Evolutionary conservation across 1,140 invertebrate genomes (phyloP), one percentile per base, ranked within the genome.

Genomic region (Grapholita molesta): DNA sequence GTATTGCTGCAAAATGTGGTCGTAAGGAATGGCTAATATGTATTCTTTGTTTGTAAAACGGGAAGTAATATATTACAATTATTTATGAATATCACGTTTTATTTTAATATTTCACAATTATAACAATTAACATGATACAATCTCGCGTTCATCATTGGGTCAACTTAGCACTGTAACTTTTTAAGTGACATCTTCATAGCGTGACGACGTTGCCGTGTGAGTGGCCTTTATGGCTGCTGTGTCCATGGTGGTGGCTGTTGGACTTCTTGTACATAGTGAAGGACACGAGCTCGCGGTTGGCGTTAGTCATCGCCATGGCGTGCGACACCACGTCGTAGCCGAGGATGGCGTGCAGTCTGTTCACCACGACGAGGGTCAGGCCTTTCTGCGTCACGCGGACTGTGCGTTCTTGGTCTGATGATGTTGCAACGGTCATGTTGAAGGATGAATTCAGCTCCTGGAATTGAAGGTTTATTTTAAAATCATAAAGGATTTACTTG

Each of bases 251-350:
- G 24, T 85, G 80, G 9, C 72, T 68, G 61, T 84, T 79, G 3
- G 80, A 82, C 75, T 91, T 91, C 79, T 91, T 91, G 67, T 91
- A 91, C 88, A 91, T 82, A 7, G 87, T 89, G 76, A 89, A 91
- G 5, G 89, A 89, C 9, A 89, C 71, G n/a, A 90, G 78, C 70
- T 91, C 89, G 7, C 88, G 78, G 55, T 91, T 91, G 6, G 87
- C 87, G 64, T 89, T 90, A 15, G 88, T 90, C 88, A 91, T 91
- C 1, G 88, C 87, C 89, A 91, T 91, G 0, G 89, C 83, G 66
- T 91, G 89, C 0, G 88, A 90, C 0, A 89, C 81, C 1, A 91
- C 88, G 70, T 91, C 88, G 72, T 91, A 91, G 2, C 89, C 89
- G 8, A 91, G 74, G 1, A 91, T 67, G 1, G 84, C 85, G 68